Conservation (phyloP, 1,140 invertebrate genomes). For the Conopomorpha cramerella region DNA sequence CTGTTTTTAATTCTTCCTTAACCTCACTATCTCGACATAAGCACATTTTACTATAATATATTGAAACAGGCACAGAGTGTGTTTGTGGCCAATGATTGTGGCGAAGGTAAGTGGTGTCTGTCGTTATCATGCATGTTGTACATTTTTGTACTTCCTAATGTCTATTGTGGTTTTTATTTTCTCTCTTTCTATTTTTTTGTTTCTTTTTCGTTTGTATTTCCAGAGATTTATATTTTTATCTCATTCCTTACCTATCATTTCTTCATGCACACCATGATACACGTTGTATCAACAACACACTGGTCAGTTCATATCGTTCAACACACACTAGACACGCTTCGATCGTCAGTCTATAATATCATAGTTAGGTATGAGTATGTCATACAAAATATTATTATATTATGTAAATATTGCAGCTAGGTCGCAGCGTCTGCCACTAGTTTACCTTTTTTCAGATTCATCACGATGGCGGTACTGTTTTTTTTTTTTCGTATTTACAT, state of each 20-base stretch:
- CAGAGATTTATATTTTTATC: slow-evolving; percentile 21
- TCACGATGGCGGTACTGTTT: slow-evolving; percentile 20
- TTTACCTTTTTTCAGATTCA: slow-evolving; percentile 28
- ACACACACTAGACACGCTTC: slow-evolving; percentile 16
- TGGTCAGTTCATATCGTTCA: slow-evolving; percentile 13
- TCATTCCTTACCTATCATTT: slow-evolving; percentile 42
- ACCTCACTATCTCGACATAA: slow-evolving; percentile 7
- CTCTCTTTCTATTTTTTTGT: slow-evolving; percentile 7
- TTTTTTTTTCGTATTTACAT: slow-evolving; percentile 23
- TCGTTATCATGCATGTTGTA: slow-evolving; percentile 36
- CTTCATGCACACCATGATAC: slow-evolving; percentile 41
- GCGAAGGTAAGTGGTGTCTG: slow-evolving; percentile 45
- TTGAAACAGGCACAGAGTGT: slow-evolving; percentile 21
- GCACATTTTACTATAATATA: slow-evolving; percentile 38
- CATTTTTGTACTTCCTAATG: slow-evolving; percentile 22
- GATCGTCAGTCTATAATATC: slow-evolving; percentile 14
- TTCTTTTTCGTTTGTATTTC: slow-evolving; percentile 21
- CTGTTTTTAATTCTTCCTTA: slow-evolving; percentile 19
- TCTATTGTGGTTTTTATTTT: slow-evolving; percentile 17
- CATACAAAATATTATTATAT: slow-evolving; percentile 11
- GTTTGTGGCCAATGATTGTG: slow-evolving; percentile 18
- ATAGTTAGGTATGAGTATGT: slow-evolving; percentile 12
- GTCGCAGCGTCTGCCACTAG: slow-evolving; percentile 35
- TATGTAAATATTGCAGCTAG: slow-evolving; percentile 21
- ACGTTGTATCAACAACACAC: slow-evolving; percentile 26